Conservation (phyloP, 2,888 invertebrate species). For the Andrena flavipes region DNA sequence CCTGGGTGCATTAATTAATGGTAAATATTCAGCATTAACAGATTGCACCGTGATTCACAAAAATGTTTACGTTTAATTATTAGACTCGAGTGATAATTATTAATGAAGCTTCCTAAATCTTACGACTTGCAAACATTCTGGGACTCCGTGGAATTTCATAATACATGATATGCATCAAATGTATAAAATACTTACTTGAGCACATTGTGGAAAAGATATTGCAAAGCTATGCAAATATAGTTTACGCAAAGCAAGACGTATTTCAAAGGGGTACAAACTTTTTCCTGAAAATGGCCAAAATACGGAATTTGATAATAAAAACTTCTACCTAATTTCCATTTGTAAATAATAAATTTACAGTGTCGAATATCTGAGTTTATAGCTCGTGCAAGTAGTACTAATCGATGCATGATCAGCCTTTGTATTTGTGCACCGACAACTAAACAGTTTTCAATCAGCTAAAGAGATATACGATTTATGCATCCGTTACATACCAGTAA, state of each 20-base stretch:
- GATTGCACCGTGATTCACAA: too few relatives aligned
- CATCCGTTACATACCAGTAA: too few relatives aligned
- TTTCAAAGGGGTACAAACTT: neutral
- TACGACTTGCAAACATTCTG: neutral
- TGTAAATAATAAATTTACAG: neutral
- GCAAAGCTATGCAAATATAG: neutral
- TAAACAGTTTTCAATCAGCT: neutral
- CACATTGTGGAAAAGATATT: neutral
- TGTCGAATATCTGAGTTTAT: neutral
- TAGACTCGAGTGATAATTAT: too few relatives aligned
- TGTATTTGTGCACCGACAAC: neutral
- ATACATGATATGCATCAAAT: neutral
- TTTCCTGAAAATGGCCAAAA: neutral
- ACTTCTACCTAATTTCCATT: neutral
- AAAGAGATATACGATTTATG: neutral
- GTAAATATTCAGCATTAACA: too few relatives aligned
- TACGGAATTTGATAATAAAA: neutral
- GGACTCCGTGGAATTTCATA: too few relatives aligned
- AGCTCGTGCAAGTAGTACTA: neutral
- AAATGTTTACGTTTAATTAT: too few relatives aligned
- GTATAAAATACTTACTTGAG: neutral
- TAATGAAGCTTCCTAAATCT: too few relatives aligned
- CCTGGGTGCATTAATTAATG: neutral
- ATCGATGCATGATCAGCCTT: neutral
- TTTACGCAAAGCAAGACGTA: neutral